Percentiles rank a stretch among this genome's conserved stretches.
These are phyloP conservation scores for Oreochromis aureus DNA, from an alignment of 2,113 vertebrate species.

Conservation along the genomic window DNA sequence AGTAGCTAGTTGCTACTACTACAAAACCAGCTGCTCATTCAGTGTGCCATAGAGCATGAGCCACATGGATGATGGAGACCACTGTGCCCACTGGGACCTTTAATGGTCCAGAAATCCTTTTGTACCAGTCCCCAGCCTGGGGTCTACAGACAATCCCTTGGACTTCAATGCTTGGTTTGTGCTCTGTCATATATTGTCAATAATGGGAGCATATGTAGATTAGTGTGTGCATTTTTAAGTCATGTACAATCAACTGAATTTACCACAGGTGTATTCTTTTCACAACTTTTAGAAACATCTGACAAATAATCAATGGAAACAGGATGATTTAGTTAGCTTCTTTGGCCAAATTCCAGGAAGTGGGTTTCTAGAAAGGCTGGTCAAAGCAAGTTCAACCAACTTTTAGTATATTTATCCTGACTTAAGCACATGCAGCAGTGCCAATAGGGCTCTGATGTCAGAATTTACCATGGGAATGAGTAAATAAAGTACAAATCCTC, in stretches of 20 bases:
- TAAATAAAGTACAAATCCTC: not conserved
- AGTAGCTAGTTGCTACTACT: not conserved
- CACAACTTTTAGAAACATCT: accelerated
- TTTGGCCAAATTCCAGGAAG: not conserved
- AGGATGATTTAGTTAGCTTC: accelerated
- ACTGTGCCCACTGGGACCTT: too few species aligned
- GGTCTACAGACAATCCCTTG: accelerated
- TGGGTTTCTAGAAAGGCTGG: accelerated
- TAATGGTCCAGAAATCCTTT: too few species aligned
- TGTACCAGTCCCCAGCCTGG: not conserved
- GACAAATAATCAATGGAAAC: not conserved
- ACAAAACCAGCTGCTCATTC: not conserved
- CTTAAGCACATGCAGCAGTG: not conserved
- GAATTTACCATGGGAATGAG: not conserved
- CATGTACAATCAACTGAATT: not conserved
- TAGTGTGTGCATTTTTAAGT: not conserved
- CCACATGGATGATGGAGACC: too few species aligned
- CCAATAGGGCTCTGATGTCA: accelerated
- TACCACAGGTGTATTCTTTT: accelerated
- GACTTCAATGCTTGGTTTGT: not conserved
- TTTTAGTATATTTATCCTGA: not conserved
- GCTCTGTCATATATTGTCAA: not conserved
- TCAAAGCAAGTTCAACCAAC: not conserved
- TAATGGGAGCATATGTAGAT: not conserved
- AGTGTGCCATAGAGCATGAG: accelerated